Conservation (phyloP, 2,888 invertebrate species). For the Lasioglossum vierecki region DNA sequence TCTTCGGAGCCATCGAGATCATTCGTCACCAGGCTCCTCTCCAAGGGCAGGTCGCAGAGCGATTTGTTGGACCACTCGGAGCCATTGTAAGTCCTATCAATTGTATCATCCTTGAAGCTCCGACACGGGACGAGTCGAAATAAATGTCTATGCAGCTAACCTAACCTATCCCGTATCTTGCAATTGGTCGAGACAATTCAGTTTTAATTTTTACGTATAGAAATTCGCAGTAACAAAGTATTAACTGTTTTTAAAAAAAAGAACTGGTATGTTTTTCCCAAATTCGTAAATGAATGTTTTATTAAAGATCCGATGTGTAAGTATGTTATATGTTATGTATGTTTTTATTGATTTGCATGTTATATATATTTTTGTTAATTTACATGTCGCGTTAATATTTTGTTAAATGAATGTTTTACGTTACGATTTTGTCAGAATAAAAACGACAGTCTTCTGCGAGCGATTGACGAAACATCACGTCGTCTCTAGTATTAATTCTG, state of each 20-base stretch:
- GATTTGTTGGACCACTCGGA: constrained; percentile 83
- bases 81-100: constrained; percentile 81
- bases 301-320: not conserved
- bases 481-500: too few species aligned
- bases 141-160: too few species aligned
- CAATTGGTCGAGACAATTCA: not conserved
- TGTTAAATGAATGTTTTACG: too few species aligned
- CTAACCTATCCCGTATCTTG: not conserved
- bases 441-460: too few species aligned
- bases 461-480: too few species aligned
- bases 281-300: not conserved
- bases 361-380: too few species aligned
- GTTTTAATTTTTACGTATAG: not conserved
- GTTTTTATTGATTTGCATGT: too few species aligned
- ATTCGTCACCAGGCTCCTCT: constrained; percentile 79
- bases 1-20: constrained; percentile 76
- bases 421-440: too few species aligned
- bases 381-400: too few species aligned
- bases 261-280: not conserved
- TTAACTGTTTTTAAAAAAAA: not conserved
- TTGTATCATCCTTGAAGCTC: not conserved
- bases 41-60: constrained; percentile 77
- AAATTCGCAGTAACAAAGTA: not conserved
- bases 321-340: too few species aligned
- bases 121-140: too few species aligned